Base-by-base conservation (phyloP, 2,797 vertebrate genomes). In the Morus bassanus region DNA sequence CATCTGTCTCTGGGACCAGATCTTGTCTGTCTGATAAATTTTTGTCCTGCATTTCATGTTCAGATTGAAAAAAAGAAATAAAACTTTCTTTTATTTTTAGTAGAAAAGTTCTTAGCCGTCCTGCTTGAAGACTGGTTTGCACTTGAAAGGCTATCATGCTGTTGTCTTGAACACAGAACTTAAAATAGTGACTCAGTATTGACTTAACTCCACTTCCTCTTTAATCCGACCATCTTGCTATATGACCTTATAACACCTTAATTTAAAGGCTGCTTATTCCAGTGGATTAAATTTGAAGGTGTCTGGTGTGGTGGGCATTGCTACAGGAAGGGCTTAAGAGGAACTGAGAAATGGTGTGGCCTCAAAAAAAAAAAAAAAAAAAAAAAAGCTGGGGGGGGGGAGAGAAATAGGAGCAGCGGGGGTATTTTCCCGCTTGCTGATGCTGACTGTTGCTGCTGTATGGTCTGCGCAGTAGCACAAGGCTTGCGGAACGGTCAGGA, bases 261-360 rank as follows among this genome's bases (percentile, higher is more conserved):
- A 93, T 95, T 95, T 97, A 91, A 96, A 97, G 92, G 61, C 96
- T 90, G 61, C 93, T 97, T 97, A 97, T 96, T 96, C 85, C 89
- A 93, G n/a, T 94, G 96, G 96, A 96, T 97, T 96, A 96, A 89
- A 94, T 95, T 91, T 96, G 85, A 92, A 95, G 94, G 94, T 96
- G 94, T 94, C 77, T 95, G 88, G 69, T 82, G 54, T 82, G 70
- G 70, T 93, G 91, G 93, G 54, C 67, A 54, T 81, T 73, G 77
- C 90, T 95, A 27, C 46, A 95, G 91, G 86, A 94, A 82, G 74
- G 43, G 73, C 37, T 95, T 89, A 89, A 92, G 68, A 89, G 35
- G 79, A 95, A 78, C 57, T 81, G 75, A 80, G 67, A 60, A 65
- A 33, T 9, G n/a, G 48, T 0, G 0, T 50, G 85, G 41, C 45